Conservation (phyloP, 2,888 invertebrate species). For the Acanthosepion lycidas region DNA sequence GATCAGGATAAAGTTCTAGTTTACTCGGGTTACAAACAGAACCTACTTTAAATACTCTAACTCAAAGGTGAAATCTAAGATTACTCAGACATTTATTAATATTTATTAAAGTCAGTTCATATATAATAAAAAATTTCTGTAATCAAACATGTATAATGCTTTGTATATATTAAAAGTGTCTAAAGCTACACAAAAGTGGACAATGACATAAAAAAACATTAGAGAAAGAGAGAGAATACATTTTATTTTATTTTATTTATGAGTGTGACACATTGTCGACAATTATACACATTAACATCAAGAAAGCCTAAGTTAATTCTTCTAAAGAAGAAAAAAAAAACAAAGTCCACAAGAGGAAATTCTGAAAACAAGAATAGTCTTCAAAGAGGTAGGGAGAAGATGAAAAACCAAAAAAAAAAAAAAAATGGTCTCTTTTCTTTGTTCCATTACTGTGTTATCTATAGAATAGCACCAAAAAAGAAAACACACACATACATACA, state of each 20-base stretch:
- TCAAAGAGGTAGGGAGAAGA: too few relatives aligned
- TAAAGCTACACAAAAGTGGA: not conserved
- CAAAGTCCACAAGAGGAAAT: constrained; percentile 20
- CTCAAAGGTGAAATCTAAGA: too few relatives aligned
- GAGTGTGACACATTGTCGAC: constrained; percentile 1
- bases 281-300: constrained; percentile 11
- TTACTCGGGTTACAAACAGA: too few relatives aligned
- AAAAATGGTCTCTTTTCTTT: too few relatives aligned
- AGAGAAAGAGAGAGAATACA: not conserved
- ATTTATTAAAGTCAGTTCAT: not conserved
- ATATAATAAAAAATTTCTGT: not conserved
- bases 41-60: too few relatives aligned
- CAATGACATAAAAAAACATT: not conserved
- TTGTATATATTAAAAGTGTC: not conserved
- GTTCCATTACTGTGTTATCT: not conserved
- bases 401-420: too few relatives aligned
- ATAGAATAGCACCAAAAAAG: not conserved
- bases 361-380: not conserved
- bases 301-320: not conserved
- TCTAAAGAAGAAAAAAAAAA: not conserved
- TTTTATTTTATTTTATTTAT: not conserved
- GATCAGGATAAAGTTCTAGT: too few relatives aligned
- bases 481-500: not conserved
- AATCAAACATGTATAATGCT: not conserved
- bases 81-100: not conserved